A percentile compares a stretch with the other conserved stretches of the same genome.
These are phyloP conservation scores for Oryzias javanicus DNA, from an alignment of 2,113 vertebrate genomes.

Conservation along the genomic window DNA sequence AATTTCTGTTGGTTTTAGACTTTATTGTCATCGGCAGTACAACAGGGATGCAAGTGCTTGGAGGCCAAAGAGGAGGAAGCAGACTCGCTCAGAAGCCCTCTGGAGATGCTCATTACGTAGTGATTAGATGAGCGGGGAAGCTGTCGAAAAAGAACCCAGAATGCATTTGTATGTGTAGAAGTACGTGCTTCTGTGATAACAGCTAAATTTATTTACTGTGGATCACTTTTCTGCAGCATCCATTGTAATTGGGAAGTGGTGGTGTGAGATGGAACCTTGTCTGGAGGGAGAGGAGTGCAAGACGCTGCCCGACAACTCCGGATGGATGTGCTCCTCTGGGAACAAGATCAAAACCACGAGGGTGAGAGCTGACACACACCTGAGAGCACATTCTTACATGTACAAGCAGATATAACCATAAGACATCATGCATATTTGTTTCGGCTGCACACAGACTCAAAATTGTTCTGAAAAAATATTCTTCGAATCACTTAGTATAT, in stretches of 20 bases:
- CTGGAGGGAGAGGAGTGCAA: conserved; percentile 97
- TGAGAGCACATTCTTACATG: background rate
- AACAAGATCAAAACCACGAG: conserved; percentile 99
- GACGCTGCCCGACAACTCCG: conserved; percentile 95
- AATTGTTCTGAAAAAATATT: background rate
- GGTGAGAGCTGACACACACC: conserved; percentile 78
- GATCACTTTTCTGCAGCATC: conserved; percentile 78
- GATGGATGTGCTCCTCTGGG: conserved; percentile 97
- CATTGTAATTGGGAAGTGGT: conserved; percentile 98
- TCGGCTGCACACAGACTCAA: background rate
- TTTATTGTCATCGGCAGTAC: conserved; percentile 57
- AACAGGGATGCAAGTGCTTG: conserved; percentile 42
- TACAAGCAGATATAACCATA: background rate
- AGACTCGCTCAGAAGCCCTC: conserved; percentile 34
- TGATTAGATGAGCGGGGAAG: conserved; percentile 11
- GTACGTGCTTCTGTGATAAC: conserved; percentile 5
- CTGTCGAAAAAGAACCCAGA: conserved; percentile 13
- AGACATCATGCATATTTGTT: background rate
- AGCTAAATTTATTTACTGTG: conserved; percentile 21
- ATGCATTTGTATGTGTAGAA: conserved; percentile 17
- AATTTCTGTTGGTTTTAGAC: conserved; percentile 57
- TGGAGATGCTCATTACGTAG: conserved; percentile 20
- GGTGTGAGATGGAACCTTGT: conserved; percentile 98
- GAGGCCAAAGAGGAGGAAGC: conserved; percentile 40
- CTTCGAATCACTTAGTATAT: background rate